Evolutionary conservation across 2,888 invertebrate genomes (phyloP), one percentile per base, ranked within the genome.

Genomic region (Pseudococcus jackbeardsleyi): DNA sequence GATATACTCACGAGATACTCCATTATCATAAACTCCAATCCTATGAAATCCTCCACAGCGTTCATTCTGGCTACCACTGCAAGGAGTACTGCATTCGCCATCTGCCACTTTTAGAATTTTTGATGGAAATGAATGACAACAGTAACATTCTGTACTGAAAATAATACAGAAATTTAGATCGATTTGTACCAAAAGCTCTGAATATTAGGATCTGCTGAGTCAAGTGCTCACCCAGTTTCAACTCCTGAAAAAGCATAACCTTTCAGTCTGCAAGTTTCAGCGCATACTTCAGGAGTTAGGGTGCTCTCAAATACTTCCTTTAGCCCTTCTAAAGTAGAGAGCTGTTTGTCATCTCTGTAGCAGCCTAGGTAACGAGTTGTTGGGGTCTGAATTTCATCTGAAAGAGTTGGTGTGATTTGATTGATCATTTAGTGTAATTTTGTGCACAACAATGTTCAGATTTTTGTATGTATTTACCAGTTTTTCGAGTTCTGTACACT

Each of bases 141-240:
- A 72, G 86, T 88, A 90, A 89, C 90, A 90, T 88, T 90, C 90
- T 48, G n/a, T 59, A 5, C 88, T 88, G 33, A 33, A 86, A 79
- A 39, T 79, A 6, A 5, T 33, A 33, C 26, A 33, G 26, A 26
- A 22, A 26, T 26, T 59, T 64, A 8, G 22, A 22, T 64, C 19
- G 22, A 22, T 64, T 64, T 54, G 2, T n/a, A n/a, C 5, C 11
- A 54, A 54, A 4, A n/a, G 5, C 8, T 54, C n/a, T 54, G n/a
- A n/a, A 5, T 50, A 5, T 15, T 11, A 11, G 4, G 12, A 12
- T 12, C 12, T 4, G 0, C 48, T 11, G 54, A 3, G 17, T 5
- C 8, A n/a, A 0, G 6, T n/a, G 11, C 64, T 64, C 11, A 64
- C 64, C 64, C 64, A 64, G 64, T 12, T 64, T 64, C 64, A 7